Evolutionary conservation across 23 tunicate species (phyloP), one percentile per base, ranked within the genome.

Genomic region (Phallusia fumigata): DNA sequence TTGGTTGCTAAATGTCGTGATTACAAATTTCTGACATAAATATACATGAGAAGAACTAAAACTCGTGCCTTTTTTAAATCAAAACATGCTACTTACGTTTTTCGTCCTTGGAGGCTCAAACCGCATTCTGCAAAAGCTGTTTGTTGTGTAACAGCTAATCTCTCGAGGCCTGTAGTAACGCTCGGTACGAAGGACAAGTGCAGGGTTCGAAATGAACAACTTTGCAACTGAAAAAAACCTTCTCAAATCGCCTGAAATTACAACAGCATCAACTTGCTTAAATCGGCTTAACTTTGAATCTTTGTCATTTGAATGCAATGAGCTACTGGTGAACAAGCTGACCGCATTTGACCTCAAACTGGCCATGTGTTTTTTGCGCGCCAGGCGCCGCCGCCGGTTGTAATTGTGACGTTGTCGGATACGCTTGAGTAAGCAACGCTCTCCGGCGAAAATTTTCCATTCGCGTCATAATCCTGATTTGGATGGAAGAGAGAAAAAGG

Each of bases 391-490:
- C 78, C 28, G 87, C 87, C 81, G 87, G 87, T 84, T 84, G 69
- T 76, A 26, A 72, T 83, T 76, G 47, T 72, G 77, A 65, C 85
- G 75, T 53, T 33, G 5, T 10, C 5, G 5, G 77, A 31, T 58
- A 84, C 87, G 87, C 75, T 84, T 52, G 81, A 84, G 87, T 84
- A 84, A 69, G 24, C 80, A 34, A 8, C 28, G 36, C 34, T 24
- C 32, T 40, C 34, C 21, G 19, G 52, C 52, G 31, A 84, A 84
- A 84, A 84, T 84, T 84, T 84, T 84, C 87, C 87, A 84, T 76
- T 84, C 73, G 73, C 73, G 72, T 79, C 69, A 58, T 24, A 58
- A 58, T 8, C 69, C 69, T 24, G 69, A 58, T 58, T 58, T 52
- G 36, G 31, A 21, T n/a, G 19, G 22, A 33, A 31, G 77, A 74